These are phyloP conservation scores for Chymomyza amoena DNA, from an alignment of 2,888 invertebrate species.

Conservation along the genomic window DNA sequence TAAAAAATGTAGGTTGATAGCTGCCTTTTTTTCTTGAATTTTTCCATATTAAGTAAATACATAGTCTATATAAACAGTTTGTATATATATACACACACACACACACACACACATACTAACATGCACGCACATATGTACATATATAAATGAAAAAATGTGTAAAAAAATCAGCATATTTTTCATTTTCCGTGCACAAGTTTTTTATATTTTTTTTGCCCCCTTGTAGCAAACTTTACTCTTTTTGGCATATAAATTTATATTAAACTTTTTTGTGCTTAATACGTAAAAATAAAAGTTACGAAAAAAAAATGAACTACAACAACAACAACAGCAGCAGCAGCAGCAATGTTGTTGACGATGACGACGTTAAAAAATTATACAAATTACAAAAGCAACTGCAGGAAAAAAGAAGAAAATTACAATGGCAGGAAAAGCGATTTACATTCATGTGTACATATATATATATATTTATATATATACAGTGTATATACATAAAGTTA, in stretches of 20 bases:
- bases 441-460: conserved; percentile 20
- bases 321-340: conserved; percentile 23
- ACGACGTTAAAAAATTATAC: conserved; percentile 69
- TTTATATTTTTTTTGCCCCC: conserved; percentile 7
- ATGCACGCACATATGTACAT: not conserved
- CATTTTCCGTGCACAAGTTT: conserved; percentile 31
- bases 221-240: not conserved
- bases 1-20: not conserved
- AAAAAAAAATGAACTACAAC: conserved; percentile 11
- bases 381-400: conserved; percentile 64
- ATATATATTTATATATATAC: not conserved
- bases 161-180: conserved; percentile 4
- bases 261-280: conserved; percentile 48
- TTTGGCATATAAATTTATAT: conserved; percentile 66
- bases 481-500: no score
- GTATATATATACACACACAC: not conserved
- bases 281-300: not conserved
- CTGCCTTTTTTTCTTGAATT: conserved; percentile 1
- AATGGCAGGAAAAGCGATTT: conserved; percentile 51
- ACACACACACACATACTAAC: not conserved
- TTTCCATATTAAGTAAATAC: not conserved
- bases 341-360: conserved; percentile 26
- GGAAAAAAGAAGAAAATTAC: conserved; percentile 36
- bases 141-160: not conserved
- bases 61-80: not conserved